phyloP scores from a whole-genome alignment of 2,113 vertebrate species.

The Actenoides lindsayi region DNA sequence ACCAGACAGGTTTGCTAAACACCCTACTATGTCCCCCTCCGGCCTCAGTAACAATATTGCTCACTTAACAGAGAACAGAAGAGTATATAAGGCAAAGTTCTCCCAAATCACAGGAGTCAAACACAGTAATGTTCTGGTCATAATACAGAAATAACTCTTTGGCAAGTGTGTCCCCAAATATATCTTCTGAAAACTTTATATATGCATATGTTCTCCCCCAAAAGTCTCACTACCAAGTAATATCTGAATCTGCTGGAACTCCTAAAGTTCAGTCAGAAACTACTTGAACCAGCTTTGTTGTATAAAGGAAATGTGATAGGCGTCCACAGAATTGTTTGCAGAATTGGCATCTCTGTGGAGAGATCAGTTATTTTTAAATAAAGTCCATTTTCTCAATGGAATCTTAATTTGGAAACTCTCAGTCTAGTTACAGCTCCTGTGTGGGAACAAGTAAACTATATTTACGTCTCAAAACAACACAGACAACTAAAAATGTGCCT shows the following conservation, averaged over 20 bases:
- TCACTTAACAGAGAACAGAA: neutral
- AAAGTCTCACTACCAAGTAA: neutral
- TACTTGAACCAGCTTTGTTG: neutral
- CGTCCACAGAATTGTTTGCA: neutral
- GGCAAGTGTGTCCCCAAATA: neutral
- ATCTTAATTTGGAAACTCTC: neutral
- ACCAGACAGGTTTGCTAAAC: neutral
- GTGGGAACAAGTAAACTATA: neutral
- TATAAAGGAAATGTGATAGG: accelerated
- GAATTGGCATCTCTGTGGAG: neutral
- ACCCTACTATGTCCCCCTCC: neutral
- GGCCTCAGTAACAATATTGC: neutral
- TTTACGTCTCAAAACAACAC: neutral
- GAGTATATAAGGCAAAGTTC: neutral
- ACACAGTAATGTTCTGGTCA: neutral
- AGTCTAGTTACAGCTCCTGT: neutral
- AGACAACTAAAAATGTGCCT: neutral
- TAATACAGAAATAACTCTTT: neutral
- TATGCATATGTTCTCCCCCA: neutral
- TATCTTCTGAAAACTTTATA: neutral
- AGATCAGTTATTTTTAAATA: neutral
- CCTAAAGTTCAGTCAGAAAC: neutral
- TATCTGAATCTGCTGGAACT: neutral
- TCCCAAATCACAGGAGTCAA: neutral
- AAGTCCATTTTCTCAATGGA: neutral